phyloP scores from a whole-genome alignment of 2,113 vertebrate species.

The Passerina amoena region DNA sequence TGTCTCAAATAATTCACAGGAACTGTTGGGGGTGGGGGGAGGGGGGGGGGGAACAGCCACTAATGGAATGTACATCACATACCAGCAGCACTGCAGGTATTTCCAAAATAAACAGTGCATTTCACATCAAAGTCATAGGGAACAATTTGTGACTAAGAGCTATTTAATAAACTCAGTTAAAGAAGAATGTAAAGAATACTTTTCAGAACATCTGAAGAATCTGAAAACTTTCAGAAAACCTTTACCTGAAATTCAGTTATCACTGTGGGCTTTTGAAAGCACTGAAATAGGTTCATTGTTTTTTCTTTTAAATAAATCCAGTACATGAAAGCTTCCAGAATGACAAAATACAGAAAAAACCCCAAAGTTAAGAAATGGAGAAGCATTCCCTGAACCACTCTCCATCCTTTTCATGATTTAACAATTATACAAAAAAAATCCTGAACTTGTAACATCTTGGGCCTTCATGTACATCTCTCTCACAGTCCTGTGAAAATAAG shows the following conservation, averaged over 20 bases:
- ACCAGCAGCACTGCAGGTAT: background rate
- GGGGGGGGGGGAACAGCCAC: background rate
- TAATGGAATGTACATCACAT: background rate
- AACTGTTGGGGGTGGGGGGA: background rate
- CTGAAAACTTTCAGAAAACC: background rate
- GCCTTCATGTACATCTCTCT: background rate
- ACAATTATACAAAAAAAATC: background rate
- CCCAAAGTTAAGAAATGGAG: background rate
- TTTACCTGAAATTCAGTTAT: background rate
- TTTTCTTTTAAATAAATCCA: background rate
- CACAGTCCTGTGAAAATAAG: background rate
- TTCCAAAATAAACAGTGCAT: background rate
- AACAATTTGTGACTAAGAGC: background rate
- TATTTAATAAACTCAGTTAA: background rate
- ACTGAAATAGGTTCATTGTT: background rate
- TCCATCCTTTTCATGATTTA: background rate
- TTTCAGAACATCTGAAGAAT: background rate
- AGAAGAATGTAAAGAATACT: background rate
- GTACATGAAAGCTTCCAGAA: background rate
- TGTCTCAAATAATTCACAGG: background rate
- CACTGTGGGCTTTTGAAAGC: background rate
- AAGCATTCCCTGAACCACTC: background rate
- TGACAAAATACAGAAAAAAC: background rate
- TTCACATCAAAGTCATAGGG: background rate
- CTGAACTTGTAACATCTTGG: background rate